A percentile compares a stretch with the other conserved stretches of the same genome.
Conservation (phyloP, 2,797 vertebrate genomes). For the Schizothorax lantsangensis region DNA sequence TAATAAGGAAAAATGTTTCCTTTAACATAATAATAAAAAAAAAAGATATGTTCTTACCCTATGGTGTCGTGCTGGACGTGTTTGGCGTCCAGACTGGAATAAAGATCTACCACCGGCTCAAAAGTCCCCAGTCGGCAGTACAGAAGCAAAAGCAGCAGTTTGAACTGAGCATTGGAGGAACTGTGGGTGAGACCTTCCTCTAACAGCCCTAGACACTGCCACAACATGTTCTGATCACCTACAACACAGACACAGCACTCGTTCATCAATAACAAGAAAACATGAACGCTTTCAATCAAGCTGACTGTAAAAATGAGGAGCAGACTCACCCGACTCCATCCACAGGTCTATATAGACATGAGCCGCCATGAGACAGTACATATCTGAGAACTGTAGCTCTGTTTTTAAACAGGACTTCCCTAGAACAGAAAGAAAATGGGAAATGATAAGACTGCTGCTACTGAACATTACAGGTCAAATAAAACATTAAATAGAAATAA, state of each 20-base stretch:
- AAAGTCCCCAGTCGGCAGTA: constrained; percentile 94
- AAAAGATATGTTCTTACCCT: constrained; percentile 80
- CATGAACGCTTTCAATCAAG: not conserved
- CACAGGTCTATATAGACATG: constrained; percentile 94
- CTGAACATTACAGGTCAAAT: not conserved
- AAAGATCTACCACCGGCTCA: constrained; percentile 94
- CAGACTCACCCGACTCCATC: constrained; percentile 84
- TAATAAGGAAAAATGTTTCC: too few species aligned
- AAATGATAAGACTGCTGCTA: not conserved
- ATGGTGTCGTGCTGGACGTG: constrained; percentile 99
- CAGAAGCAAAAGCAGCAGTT: constrained; percentile 94
- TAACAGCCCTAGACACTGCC: constrained; percentile 87
- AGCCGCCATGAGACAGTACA: constrained; percentile 95
- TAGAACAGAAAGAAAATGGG: constrained; percentile 59
- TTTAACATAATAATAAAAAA: not conserved
- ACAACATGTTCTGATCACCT: constrained; percentile 89
- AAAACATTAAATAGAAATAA: not conserved
- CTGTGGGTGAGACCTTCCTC: constrained; percentile 91
- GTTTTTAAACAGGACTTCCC: constrained; percentile 93
- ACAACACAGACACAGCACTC: constrained; percentile 41
- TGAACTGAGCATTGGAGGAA: constrained; percentile 95
- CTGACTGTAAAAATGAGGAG: not conserved
- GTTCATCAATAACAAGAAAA: not conserved
- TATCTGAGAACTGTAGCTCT: constrained; percentile 95
- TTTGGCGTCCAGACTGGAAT: constrained; percentile 96